Percentiles rank a stretch among this genome's conserved stretches.
Evolutionary conservation across 92 coral and sea anemone species (phyloP).

Genomic region (Parazoanthus darwini): DNA sequence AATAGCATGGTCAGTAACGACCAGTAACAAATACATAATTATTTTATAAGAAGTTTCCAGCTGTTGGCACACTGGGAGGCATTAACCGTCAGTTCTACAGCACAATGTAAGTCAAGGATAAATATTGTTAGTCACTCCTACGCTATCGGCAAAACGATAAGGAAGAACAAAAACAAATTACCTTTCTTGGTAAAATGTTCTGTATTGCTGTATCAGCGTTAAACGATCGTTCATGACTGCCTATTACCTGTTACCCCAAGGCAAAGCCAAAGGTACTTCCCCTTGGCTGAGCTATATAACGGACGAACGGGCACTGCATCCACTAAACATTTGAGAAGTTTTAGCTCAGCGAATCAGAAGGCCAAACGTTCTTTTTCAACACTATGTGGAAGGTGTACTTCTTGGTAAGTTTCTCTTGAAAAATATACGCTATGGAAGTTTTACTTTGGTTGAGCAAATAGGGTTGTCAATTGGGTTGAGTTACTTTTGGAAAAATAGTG

Average conservation of each 20-base stretch:
- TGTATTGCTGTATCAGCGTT: background rate
- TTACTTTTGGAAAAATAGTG: no score
- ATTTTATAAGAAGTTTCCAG: background rate
- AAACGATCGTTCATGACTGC: no score
- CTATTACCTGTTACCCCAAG: background rate
- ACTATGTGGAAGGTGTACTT: background rate
- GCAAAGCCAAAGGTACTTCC: background rate
- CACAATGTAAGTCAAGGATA: background rate
- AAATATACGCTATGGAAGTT: background rate
- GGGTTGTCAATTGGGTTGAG: background rate
- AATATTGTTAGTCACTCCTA: background rate
- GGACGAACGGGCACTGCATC: background rate
- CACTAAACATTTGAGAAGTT: background rate
- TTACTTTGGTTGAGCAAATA: background rate
- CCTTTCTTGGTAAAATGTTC: background rate
- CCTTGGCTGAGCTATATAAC: background rate
- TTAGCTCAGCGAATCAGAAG: background rate
- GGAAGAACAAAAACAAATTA: background rate
- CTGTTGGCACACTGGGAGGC: background rate
- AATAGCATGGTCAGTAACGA: background rate
- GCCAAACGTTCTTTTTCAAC: background rate
- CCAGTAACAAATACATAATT: no score
- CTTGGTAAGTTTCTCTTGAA: background rate
- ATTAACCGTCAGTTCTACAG: background rate
- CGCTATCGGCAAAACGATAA: background rate